A percentile compares a stretch with the other conserved stretches of the same genome.
Evolutionary conservation across 2,113 vertebrate species (phyloP).

Genomic region (Panthera uncia): DNA sequence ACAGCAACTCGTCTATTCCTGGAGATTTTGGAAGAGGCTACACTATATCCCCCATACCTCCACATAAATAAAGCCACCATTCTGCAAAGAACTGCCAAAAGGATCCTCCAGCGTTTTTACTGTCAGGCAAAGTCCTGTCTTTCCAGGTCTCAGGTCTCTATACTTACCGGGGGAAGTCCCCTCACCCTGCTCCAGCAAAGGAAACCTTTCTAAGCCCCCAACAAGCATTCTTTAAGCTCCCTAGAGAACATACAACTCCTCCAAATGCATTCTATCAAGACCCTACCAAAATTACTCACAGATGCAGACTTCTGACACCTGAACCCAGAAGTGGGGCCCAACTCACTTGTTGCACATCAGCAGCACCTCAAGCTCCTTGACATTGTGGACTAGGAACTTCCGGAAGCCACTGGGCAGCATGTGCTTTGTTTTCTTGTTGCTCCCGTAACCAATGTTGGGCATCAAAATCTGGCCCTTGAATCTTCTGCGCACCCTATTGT

Average conservation of each 20-base stretch:
- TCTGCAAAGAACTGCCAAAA: neutral
- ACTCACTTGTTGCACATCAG: constrained; percentile 99
- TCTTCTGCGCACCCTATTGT: constrained; percentile 96
- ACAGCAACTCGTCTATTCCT: neutral
- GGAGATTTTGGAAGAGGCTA: neutral
- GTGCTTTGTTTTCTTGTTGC: constrained; percentile 98
- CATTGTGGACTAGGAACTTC: constrained; percentile 97
- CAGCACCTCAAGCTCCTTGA: constrained; percentile 97
- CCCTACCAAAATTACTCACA: neutral
- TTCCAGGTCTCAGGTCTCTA: neutral
- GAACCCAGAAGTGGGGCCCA: neutral
- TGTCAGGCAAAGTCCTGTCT: neutral
- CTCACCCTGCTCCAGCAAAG: neutral
- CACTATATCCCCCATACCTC: rapidly evolving
- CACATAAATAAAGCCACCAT: neutral
- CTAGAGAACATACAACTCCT: neutral
- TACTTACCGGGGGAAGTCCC: neutral
- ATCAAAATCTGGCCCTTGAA: constrained; percentile 99
- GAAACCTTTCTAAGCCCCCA: neutral
- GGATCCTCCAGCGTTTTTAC: neutral
- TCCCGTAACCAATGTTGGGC: constrained; percentile 99
- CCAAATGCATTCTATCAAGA: neutral
- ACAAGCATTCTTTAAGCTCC: neutral
- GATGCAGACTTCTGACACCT: neutral
- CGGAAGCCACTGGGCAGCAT: constrained; percentile 97